These are phyloP conservation scores for Nannospalax galili DNA, from an alignment of 2,113 vertebrate species.

Conservation along the genomic window DNA sequence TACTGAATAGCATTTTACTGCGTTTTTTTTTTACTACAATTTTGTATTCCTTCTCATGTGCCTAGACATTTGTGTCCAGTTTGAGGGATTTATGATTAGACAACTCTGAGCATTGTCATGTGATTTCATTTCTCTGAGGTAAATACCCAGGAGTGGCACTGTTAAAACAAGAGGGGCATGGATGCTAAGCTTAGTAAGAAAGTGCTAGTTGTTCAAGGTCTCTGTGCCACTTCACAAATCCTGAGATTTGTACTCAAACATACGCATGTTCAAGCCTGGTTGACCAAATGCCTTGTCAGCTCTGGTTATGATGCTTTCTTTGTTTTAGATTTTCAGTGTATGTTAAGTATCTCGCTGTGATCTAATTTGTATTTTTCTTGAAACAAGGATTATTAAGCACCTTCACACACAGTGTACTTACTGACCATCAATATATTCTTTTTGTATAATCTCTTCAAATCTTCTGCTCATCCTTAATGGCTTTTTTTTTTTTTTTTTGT, in stretches of 20 bases:
- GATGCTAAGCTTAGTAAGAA: neutral
- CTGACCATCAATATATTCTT: neutral
- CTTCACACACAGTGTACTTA: neutral
- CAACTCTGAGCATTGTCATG: neutral
- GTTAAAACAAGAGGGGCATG: neutral
- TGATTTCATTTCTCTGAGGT: neutral
- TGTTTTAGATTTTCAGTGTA: neutral
- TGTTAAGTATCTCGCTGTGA: neutral
- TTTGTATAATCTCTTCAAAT: neutral
- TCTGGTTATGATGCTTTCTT: neutral
- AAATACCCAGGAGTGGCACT: neutral
- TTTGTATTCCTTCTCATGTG: neutral
- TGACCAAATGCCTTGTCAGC: neutral
- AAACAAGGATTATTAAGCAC: neutral
- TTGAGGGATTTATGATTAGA: neutral
- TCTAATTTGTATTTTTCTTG: neutral
- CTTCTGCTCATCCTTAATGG: neutral
- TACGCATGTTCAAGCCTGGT: neutral
- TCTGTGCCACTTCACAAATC: neutral
- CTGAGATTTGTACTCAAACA: too few species aligned
- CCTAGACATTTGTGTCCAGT: neutral
- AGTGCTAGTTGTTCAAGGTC: neutral
- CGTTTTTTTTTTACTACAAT: neutral
- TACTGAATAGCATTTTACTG: neutral
- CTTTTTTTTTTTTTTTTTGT: neutral